Evolutionary conservation across 2,113 vertebrate genomes (phyloP).

Genomic region (Tyrannus savana): DNA sequence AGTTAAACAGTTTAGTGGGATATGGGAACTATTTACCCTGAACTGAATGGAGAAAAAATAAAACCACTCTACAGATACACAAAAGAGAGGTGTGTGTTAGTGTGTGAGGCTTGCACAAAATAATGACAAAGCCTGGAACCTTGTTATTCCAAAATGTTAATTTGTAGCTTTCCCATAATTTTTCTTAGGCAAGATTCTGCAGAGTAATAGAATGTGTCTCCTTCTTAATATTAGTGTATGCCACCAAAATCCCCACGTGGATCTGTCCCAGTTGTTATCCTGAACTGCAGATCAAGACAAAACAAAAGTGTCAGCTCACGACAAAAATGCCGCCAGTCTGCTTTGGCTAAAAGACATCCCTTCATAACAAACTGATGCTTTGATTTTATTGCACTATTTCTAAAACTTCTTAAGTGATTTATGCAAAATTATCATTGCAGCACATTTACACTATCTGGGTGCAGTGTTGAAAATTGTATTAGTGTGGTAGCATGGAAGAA

Average conservation of each 20-base stretch:
- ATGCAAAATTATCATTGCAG: neutral
- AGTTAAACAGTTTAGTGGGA: conserved; percentile 8
- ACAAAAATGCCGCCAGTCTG: neutral
- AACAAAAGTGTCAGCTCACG: neutral
- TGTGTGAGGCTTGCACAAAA: neutral
- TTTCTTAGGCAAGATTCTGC: neutral
- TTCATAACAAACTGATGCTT: neutral
- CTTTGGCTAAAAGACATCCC: neutral
- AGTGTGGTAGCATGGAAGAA: neutral
- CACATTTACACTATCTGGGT: neutral
- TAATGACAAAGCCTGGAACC: neutral
- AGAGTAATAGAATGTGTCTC: neutral
- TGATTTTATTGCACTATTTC: neutral
- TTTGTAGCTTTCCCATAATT: neutral
- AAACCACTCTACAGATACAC: neutral
- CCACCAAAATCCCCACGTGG: neutral
- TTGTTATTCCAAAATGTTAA: neutral
- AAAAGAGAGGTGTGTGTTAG: neutral
- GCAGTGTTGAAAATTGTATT: neutral
- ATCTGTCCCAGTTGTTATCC: neutral
- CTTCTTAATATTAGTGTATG: neutral
- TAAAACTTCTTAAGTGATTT: neutral
- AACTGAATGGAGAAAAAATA: neutral
- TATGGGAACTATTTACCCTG: conserved; percentile 28
- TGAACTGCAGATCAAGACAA: neutral